Conservation (phyloP, 2,888 invertebrate species). For the Acronicta leporina region DNA sequence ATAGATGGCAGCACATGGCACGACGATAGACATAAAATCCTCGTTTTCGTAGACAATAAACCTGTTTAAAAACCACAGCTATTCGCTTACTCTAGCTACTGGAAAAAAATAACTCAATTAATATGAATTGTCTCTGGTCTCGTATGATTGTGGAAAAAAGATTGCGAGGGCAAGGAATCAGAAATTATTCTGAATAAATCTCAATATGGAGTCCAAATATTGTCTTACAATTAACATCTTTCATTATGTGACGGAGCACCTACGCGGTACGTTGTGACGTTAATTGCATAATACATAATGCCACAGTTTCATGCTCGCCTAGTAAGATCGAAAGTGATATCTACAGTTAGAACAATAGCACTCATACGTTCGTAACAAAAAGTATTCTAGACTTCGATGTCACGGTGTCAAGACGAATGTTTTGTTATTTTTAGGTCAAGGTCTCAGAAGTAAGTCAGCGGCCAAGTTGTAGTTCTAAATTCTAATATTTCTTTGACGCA, state of each 20-base stretch:
- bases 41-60: slow-evolving; percentile 27
- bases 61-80: slow-evolving; percentile 22
- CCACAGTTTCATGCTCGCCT: slow-evolving; percentile 4
- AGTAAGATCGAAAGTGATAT: slow-evolving; percentile 47
- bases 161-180: slow-evolving; percentile 30
- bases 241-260: slow-evolving; percentile 42
- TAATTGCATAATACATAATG: slow-evolving; percentile 16
- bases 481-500: slow-evolving; percentile 46
- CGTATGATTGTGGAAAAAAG: slow-evolving; percentile 38
- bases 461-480: slow-evolving; percentile 63
- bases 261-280: slow-evolving; percentile 41
- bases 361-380: slow-evolving; percentile 49
- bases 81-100: slow-evolving; percentile 19
- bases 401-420: slow-evolving; percentile 78
- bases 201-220: slow-evolving; percentile 39
- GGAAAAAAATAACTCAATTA: slow-evolving; percentile 24
- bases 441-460: slow-evolving; percentile 66
- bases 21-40: slow-evolving; percentile 8
- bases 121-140: slow-evolving; percentile 19
- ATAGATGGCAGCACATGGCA: slow-evolving; percentile 49
- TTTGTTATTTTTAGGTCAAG: slow-evolving; percentile 85
- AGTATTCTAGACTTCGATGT: slow-evolving; percentile 62
- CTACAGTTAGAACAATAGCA: slow-evolving; percentile 42
- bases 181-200: slow-evolving; percentile 16
- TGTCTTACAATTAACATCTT: slow-evolving; percentile 27